Evolutionary conservation across 2,888 invertebrate genomes (phyloP).

Genomic region (Meloe dianella): DNA sequence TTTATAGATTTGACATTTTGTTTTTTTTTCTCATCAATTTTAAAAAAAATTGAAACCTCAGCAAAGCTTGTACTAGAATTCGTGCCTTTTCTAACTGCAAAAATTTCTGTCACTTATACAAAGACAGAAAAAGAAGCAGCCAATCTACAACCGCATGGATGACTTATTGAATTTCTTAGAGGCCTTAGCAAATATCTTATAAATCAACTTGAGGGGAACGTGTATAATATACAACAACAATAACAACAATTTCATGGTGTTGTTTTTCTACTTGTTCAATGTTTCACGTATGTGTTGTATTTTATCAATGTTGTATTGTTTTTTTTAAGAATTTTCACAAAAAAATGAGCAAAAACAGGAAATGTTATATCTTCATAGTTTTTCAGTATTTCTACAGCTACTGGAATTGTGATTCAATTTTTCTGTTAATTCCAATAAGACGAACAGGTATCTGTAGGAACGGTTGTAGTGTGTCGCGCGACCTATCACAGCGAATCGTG

Average conservation of each 20-base stretch:
- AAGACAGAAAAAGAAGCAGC: neutral
- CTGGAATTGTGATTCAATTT: neutral
- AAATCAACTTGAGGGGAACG: constrained; percentile 12
- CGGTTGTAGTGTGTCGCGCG: too few species aligned
- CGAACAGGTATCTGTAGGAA: too few species aligned
- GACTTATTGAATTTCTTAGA: constrained; percentile 17
- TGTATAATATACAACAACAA: neutral
- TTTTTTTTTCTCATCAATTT: neutral
- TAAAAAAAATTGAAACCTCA: neutral
- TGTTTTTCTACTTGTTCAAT: constrained; percentile 12
- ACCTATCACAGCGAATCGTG: too few species aligned
- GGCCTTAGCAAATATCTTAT: constrained; percentile 16
- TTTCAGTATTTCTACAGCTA: neutral
- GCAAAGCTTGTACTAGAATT: neutral
- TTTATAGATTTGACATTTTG: constrained; percentile 1
- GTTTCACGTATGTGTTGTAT: constrained; percentile 16
- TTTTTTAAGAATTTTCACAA: neutral
- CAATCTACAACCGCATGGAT: constrained; percentile 9
- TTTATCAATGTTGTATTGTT: constrained; percentile 10
- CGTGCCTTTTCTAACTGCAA: neutral
- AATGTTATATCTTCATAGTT: neutral
- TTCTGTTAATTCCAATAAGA: neutral
- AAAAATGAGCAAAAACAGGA: neutral
- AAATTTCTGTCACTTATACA: neutral
- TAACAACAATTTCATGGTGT: constrained; percentile 4